These are phyloP conservation scores for Ceratoteleas bidentatus DNA, from an alignment of 1,140 invertebrate genomes.

Conservation along the genomic window DNA sequence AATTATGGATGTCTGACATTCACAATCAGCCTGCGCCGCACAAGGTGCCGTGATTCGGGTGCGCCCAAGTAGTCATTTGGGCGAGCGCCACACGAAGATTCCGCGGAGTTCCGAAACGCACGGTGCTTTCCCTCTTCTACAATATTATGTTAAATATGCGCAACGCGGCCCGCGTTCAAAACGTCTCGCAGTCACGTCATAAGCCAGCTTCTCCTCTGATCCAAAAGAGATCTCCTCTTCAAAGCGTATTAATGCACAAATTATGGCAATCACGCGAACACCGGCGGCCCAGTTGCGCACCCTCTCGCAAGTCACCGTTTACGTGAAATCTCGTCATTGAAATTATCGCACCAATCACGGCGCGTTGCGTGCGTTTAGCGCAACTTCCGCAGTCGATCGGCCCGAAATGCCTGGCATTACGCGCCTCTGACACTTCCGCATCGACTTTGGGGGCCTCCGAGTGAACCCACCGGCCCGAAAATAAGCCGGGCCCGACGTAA, in stretches of 20 bases:
- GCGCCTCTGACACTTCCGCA: constrained; percentile 29
- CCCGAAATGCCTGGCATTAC: constrained; percentile 27
- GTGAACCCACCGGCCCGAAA: too few relatives aligned
- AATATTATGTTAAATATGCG: constrained; percentile 17
- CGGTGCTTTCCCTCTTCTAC: not conserved
- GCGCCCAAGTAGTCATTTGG: constrained; percentile 16
- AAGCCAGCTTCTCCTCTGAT: not conserved
- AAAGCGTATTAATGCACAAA: constrained; percentile 43
- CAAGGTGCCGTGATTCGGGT: constrained; percentile 1
- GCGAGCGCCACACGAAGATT: constrained; percentile 6
- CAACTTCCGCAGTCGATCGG: constrained; percentile 66
- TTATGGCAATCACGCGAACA: constrained; percentile 40
- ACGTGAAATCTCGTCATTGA: constrained; percentile 34
- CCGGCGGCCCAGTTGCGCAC: constrained; percentile 29
- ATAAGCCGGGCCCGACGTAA: too few relatives aligned
- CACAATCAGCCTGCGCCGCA: not conserved
- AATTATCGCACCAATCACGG: constrained; percentile 35
- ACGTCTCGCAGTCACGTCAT: constrained; percentile 15
- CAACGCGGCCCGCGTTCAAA: not conserved
- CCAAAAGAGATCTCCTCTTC: constrained; percentile 26
- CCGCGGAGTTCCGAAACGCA: not conserved
- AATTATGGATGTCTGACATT: constrained; percentile 10
- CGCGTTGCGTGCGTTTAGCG: constrained; percentile 29
- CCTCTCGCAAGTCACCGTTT: constrained; percentile 27
- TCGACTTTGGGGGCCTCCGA: constrained; percentile 9